phyloP scores from a whole-genome alignment of 2,797 vertebrate genomes.

The Perdix hodgsoniae region DNA sequence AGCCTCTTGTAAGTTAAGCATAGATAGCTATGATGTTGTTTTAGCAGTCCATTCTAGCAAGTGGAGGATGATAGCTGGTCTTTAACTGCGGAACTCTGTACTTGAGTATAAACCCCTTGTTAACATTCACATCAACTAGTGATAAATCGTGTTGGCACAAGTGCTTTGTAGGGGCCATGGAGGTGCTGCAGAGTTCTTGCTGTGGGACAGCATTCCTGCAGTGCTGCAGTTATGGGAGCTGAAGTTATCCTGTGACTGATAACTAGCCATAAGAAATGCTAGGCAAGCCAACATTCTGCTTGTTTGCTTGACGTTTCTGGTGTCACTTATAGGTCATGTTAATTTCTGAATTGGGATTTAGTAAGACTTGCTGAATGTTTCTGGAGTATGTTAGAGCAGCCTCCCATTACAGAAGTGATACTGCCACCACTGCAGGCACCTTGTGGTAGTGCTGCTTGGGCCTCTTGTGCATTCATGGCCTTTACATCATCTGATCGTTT shows the following conservation, averaged over 20 bases:
- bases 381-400: background rate
- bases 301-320: background rate
- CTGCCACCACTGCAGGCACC: background rate
- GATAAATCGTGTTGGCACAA: background rate
- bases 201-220: background rate
- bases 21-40: background rate
- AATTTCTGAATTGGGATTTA: background rate
- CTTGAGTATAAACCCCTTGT: background rate
- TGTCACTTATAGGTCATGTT: background rate
- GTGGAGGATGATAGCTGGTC: background rate
- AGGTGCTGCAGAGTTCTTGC: background rate
- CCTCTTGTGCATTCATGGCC: background rate
- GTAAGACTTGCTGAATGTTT: background rate
- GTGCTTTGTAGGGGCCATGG: background rate
- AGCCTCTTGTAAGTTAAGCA: background rate
- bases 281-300: background rate
- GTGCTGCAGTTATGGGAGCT: background rate
- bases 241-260: background rate
- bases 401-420: rapidly evolving
- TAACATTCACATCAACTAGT: background rate
- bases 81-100: background rate
- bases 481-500: background rate
- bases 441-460: background rate
- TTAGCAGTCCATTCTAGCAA: background rate
- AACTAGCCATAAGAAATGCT: background rate